phyloP scores from a whole-genome alignment of 2,113 vertebrate species.

The Leiothrix lutea region DNA sequence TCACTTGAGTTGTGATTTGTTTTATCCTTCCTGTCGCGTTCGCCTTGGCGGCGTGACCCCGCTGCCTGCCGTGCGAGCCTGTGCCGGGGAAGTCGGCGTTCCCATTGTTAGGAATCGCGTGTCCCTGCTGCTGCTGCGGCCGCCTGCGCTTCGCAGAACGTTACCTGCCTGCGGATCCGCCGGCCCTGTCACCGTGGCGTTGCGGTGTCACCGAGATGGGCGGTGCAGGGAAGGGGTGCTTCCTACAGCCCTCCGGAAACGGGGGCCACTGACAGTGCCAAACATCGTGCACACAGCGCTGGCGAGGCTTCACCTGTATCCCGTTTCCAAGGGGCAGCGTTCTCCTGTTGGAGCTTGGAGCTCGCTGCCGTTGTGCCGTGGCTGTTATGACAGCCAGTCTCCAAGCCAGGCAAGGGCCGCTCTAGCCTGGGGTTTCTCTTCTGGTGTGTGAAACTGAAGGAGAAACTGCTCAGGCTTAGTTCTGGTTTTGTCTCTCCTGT shows the following conservation, averaged over 20 bases:
- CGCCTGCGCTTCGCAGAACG: neutral
- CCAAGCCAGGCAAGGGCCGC: neutral
- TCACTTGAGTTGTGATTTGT: neutral
- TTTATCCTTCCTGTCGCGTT: neutral
- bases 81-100: neutral
- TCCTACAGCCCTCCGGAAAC: neutral
- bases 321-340: neutral
- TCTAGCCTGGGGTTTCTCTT: neutral
- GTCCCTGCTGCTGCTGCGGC: neutral
- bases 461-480: neutral
- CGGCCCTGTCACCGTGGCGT: neutral
- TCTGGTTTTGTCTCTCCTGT: neutral
- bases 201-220: neutral
- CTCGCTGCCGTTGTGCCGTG: neutral
- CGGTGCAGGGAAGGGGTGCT: neutral
- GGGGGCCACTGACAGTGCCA: neutral
- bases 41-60: neutral
- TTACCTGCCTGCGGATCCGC: neutral
- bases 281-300: rapidly evolving
- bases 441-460: neutral
- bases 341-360: rapidly evolving
- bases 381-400: neutral
- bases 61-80: neutral
- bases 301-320: neutral
- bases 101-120: neutral